These are phyloP conservation scores for Leptinotarsa texana DNA, from an alignment of 1,140 invertebrate genomes.

Conservation along the genomic window DNA sequence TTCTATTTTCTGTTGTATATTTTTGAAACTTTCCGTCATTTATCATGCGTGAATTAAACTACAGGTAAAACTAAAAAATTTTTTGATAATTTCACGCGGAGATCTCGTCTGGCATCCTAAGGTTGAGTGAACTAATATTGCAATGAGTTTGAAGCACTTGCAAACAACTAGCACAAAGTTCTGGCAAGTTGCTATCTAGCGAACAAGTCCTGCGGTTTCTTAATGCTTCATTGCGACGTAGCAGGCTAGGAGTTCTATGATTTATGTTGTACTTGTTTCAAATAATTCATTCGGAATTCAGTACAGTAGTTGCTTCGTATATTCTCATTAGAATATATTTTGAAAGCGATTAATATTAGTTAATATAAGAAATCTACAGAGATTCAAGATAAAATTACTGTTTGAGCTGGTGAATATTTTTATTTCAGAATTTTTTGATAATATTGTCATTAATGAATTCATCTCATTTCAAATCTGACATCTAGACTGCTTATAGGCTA, in stretches of 20 bases:
- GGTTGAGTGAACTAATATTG: slow-evolving; percentile 44
- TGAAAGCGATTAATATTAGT: not conserved
- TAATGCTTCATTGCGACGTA: slow-evolving; percentile 33
- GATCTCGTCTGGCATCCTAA: slow-evolving; percentile 27
- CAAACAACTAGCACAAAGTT: slow-evolving; percentile 43
- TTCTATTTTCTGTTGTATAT: not conserved
- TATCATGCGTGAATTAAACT: not conserved
- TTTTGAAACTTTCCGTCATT: not conserved
- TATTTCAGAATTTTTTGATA: no score
- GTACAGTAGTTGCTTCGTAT: not conserved
- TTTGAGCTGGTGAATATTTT: no score
- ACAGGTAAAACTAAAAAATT: no score
- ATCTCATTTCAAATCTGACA: no score
- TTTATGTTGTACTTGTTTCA: slow-evolving; percentile 27
- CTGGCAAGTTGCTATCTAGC: slow-evolving; percentile 38
- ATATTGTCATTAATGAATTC: no score
- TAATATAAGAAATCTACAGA: no score
- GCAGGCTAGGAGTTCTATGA: slow-evolving; percentile 32
- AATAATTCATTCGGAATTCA: not conserved
- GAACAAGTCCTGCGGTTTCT: slow-evolving; percentile 29
- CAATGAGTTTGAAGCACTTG: slow-evolving; percentile 44
- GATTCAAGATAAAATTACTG: no score
- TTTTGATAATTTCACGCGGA: not conserved
- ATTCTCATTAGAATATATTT: not conserved
- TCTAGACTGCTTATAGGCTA: no score